Evolutionary conservation across 1,140 invertebrate genomes (phyloP), one percentile per base, ranked within the genome.

Genomic region (Belonocnema kinseyi): DNA sequence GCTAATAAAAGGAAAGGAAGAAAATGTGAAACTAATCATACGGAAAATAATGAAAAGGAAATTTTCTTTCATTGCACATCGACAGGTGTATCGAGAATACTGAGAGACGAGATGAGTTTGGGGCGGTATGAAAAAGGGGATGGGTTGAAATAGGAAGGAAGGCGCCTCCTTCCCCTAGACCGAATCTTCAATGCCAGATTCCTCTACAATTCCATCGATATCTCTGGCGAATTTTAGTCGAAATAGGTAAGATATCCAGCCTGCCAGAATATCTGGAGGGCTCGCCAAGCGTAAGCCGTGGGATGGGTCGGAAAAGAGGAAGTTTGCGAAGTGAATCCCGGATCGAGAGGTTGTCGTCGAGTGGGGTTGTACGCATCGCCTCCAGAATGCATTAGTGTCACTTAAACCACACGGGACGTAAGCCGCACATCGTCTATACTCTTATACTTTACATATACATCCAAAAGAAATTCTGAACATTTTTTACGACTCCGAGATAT

Each of bases 371-470:
- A 75, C 73, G 74, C 79, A 78, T 80, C 79, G 74, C 76, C 77
- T 78, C 75, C 50, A 70, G 77, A 82, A 82, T 80, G 80, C 80
- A 82, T 80, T 80, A 78, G 73, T 72, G 78, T 77, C 80, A 77
- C 79, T 83, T 73, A 61, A 77, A 79, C n/a, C 72, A 26, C 77
- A 50, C 52, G 73, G 52, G 75, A 58, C 17, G 73, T 56, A 73
- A 74, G 50, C 51, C 72, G 19, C 51, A 66, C 33, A 52, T 58
- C 46, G 50, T 8, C 54, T 51, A 26, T 54, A 26, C 11, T 40
- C 72, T 19, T 16, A 11, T 53, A 16, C 72, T 16, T 51, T 50
- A 73, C 19, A 17, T 56, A 8, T 54, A 52, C 73, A 33, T 50
- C 50, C 53, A 66, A 73, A n/a, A 66, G 74, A 78, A 78, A 73